phyloP scores from a whole-genome alignment of 2,797 vertebrate species.

The Petrocephalus sullivani region DNA sequence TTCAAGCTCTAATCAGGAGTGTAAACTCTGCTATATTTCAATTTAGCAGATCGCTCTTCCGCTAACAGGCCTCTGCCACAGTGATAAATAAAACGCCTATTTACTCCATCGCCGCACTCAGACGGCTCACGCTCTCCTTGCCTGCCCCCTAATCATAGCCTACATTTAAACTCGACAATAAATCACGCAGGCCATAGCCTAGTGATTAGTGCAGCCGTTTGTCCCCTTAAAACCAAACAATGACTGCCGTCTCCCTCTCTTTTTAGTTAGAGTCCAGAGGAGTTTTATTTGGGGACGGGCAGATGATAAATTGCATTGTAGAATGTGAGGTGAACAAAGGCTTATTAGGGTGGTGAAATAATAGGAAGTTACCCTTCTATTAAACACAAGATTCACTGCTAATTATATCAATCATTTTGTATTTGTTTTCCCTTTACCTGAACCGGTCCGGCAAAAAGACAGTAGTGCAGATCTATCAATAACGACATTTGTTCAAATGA shows the following conservation, averaged over 20 bases:
- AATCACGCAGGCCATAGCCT: slow-evolving; percentile 86
- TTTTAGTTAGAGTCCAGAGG: slow-evolving; percentile 74
- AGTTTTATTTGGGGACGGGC: slow-evolving; percentile 83
- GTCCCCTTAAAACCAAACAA: slow-evolving; percentile 83
- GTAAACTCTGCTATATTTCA: slow-evolving; percentile 99
- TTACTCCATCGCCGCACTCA: slow-evolving; percentile 94
- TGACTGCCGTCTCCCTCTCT: slow-evolving; percentile 88
- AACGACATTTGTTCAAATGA: background rate
- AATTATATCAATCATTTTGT: background rate
- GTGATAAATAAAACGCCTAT: slow-evolving; percentile 99
- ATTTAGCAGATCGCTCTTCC: slow-evolving; percentile 99
- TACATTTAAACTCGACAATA: slow-evolving; percentile 84
- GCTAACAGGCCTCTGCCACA: slow-evolving; percentile 96
- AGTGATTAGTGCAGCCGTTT: slow-evolving; percentile 93
- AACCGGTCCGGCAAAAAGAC: background rate
- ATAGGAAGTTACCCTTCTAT: slow-evolving; percentile 38
- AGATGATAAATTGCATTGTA: slow-evolving; percentile 77
- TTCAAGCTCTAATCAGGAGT: slow-evolving; percentile 99
- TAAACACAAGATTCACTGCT: background rate
- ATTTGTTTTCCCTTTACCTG: background rate
- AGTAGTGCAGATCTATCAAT: background rate
- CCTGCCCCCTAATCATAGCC: slow-evolving; percentile 90
- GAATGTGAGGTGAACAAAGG: slow-evolving; percentile 75
- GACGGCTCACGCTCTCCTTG: slow-evolving; percentile 86
- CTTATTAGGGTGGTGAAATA: slow-evolving; percentile 44